Conservation (phyloP, 2,888 invertebrate genomes). For the Keiferia lycopersicella region DNA sequence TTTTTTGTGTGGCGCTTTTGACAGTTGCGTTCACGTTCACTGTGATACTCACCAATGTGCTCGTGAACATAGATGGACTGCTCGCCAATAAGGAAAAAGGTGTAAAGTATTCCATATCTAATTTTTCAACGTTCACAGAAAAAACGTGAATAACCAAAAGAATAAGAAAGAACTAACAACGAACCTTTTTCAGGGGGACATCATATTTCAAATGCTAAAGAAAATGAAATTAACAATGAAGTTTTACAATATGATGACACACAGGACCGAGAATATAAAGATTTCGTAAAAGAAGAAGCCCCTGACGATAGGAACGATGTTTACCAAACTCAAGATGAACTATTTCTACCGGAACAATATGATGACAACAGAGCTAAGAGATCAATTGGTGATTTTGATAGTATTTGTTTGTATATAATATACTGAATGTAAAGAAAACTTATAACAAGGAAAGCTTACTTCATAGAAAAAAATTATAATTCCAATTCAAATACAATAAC, state of each 20-base stretch:
- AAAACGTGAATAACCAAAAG: too few species aligned
- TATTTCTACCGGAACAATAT: slow-evolving; percentile 31
- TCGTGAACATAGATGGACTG: slow-evolving; percentile 66
- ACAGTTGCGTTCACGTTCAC: slow-evolving; percentile 61
- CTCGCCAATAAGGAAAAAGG: slow-evolving; percentile 50
- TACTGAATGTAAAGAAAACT: background rate
- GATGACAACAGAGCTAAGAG: slow-evolving; percentile 59
- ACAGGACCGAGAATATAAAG: too few species aligned
- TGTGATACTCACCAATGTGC: slow-evolving; percentile 67
- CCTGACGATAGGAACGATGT: background rate
- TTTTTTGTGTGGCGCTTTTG: slow-evolving; percentile 62
- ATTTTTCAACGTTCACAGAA: too few species aligned
- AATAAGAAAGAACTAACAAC: too few species aligned
- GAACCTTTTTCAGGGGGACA: too few species aligned
- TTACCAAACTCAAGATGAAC: background rate
- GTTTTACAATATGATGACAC: too few species aligned
- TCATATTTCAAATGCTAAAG: too few species aligned
- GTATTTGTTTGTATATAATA: background rate
- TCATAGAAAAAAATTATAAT: too few species aligned
- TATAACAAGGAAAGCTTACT: background rate
- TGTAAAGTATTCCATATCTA: slow-evolving; percentile 29
- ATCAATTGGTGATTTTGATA: slow-evolving; percentile 50
- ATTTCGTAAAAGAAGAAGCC: too few species aligned
- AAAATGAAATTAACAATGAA: too few species aligned
- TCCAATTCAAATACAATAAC: too few species aligned